Evolutionary conservation across 2,797 vertebrate species (phyloP).

Genomic region (Ataeniobius toweri): DNA sequence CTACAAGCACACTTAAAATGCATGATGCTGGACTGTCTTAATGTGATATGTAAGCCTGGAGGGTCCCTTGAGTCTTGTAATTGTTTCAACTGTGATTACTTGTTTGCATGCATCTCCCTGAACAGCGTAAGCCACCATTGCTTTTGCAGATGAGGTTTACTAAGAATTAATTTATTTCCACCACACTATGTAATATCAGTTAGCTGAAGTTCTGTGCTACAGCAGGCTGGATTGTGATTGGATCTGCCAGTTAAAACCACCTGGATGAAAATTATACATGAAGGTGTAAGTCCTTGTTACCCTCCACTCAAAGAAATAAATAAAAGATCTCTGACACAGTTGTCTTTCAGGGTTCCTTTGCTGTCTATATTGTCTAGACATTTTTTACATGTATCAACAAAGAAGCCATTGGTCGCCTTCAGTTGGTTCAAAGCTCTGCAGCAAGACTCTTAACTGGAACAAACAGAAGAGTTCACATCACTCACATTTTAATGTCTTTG

Average conservation of each 20-base stretch:
- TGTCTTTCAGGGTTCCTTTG: no score
- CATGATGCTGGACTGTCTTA: neutral
- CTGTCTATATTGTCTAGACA: neutral
- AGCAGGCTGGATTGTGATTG: neutral
- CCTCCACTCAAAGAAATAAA: neutral
- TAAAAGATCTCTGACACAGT: neutral
- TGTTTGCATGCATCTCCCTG: neutral
- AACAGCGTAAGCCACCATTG: neutral
- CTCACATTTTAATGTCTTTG: neutral
- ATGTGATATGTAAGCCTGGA: neutral
- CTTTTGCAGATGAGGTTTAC: neutral
- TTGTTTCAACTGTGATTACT: neutral
- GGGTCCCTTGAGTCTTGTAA: neutral
- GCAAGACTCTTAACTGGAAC: neutral
- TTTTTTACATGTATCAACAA: neutral
- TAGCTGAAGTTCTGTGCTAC: neutral
- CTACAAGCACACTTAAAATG: neutral
- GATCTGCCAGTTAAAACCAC: neutral
- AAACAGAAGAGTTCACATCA: neutral
- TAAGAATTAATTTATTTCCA: neutral
- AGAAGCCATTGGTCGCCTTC: neutral
- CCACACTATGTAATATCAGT: neutral
- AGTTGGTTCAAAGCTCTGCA: neutral
- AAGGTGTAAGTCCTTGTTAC: neutral
- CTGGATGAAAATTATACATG: neutral